Base-by-base conservation (phyloP, 2,797 vertebrate species). In the Agapornis canus region DNA sequence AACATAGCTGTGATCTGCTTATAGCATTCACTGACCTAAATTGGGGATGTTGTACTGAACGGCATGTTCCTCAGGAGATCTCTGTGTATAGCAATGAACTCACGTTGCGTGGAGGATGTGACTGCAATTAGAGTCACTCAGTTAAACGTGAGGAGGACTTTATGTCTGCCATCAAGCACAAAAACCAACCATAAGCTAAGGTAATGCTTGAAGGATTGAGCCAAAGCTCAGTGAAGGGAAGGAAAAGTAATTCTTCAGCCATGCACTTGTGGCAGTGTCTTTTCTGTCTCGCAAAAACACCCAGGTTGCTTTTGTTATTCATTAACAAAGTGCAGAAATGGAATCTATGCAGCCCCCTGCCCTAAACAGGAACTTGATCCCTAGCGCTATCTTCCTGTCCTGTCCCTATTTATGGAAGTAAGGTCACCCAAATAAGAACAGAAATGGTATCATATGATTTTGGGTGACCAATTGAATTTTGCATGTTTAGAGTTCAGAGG, bases 311-410 rank as follows among this genome's bases (percentile, higher is more conserved):
- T 43, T 23, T 9, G 31, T 43, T 51, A 63, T 52, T 5, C 29
- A 61, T 39, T 29, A 37, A 5, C 43, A 47, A 72, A 60, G 25
- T n/a, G 29, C 70, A 88, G 61, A 93, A 71, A 94, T 75, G 61
- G 72, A 95, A 92, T 72, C 23, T 69, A 35, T 89, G 81, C 90
- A 80, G 37, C 54, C 65, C 79, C 82, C 82, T 90, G 39, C 15
- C 82, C 89, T 57, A 75, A 94, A 86, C 91, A 96, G 95, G 95
- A 96, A 97, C 92, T 83, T 23, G 69, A 96, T 94, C 95, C 91
- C 85, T 63, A 73, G 72, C 54, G 87, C 70, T 49, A 49, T 14
- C 87, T 96, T 93, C 89, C 94, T 82, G 65, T 71, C 65, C 86
- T 71, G 39, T 1, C 49, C 42, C 91, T 95, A 90, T 95, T 94